Base-by-base conservation (phyloP, 2,888 invertebrate species). In the Drosophila kuntzei region DNA sequence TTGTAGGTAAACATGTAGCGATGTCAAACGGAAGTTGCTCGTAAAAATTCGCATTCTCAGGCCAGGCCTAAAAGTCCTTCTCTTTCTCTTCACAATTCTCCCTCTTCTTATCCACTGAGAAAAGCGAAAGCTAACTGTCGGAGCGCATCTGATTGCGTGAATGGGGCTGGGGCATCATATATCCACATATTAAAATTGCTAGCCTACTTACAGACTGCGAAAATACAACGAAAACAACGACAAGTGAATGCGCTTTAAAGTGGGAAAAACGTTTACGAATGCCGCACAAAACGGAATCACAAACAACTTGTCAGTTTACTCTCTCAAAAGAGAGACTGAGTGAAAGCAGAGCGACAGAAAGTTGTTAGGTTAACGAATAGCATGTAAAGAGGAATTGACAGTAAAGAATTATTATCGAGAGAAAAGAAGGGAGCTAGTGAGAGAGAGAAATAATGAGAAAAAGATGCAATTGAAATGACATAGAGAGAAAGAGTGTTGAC, bases 1-100 rank as follows among this genome's bases (percentile, higher is more conserved):
- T 80, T 84, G 89, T 89, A 84, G 88, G 89, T 84, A 84, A 89
- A 88, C 84, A 88, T 86, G 87, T 73, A 80, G 80, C 69, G 75
- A 67, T 83, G 80, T 80, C 87, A 77, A 69, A 58, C 83, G 85
- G 85, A 85, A 85, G 85, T 77, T 80, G 81, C 83, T 87, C 84
- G 89, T 87, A 86, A 86, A 87, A 87, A 79, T 74, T 65, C 79
- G 58, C 70, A 71, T 53, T 25, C 32, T 16, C 36, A 46, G 29
- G 4, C 27, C 36, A 64, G 27, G 32, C 39, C 41, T 14, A 16
- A 46, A 62, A 43, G 39, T 25, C 32, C 14, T n/a, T n/a, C n/a
- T n/a, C n/a, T n/a, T n/a, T n/a, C n/a, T 27, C 25, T 22, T 29
- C 9, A 5, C n/a, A 2, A n/a, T 20, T 12, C 18, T n/a, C 20